Conservation (phyloP, 2,888 invertebrate species). For the Drosophila melanosoma region DNA sequence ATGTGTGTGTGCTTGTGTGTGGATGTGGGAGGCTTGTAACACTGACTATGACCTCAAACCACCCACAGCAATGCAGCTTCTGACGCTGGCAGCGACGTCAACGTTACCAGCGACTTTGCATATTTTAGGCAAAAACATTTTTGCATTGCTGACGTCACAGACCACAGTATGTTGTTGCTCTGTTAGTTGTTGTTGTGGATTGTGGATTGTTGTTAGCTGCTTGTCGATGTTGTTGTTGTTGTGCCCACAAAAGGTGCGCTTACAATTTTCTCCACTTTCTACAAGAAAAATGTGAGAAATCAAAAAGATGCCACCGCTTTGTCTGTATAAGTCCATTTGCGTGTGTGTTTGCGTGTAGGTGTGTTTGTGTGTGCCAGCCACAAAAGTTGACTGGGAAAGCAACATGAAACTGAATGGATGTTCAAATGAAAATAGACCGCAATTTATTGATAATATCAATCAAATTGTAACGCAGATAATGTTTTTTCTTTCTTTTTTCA, state of each 20-base stretch:
- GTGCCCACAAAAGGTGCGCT: conserved; percentile 75
- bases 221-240: conserved; percentile 40
- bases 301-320: conserved; percentile 73
- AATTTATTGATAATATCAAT: conserved; percentile 74
- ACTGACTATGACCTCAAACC: conserved; percentile 73
- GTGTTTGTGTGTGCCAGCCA: conserved; percentile 46
- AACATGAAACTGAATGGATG: conserved; percentile 59
- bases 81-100: conserved; percentile 25
- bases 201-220: conserved; percentile 36
- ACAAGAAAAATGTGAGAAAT: conserved; percentile 80
- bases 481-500: conserved; percentile 21
- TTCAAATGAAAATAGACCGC: conserved; percentile 70
- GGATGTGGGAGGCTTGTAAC: conserved; percentile 62
- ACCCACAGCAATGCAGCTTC: conserved; percentile 63
- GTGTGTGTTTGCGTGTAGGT: conserved; percentile 27
- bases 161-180: conserved; percentile 23
- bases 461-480: conserved; percentile 57
- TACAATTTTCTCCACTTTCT: conserved; percentile 75
- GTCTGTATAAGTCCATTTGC: conserved; percentile 10
- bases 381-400: conserved; percentile 77
- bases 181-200: conserved; percentile 29
- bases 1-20: conserved; percentile 43
- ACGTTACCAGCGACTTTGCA: conserved; percentile 55
- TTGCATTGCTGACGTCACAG: conserved; percentile 63
- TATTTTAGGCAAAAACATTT: conserved; percentile 39